A percentile compares a stretch with the other conserved stretches of the same genome.
Evolutionary conservation across 2,113 vertebrate species (phyloP).

Genomic region (Salvelinus alpinus): DNA sequence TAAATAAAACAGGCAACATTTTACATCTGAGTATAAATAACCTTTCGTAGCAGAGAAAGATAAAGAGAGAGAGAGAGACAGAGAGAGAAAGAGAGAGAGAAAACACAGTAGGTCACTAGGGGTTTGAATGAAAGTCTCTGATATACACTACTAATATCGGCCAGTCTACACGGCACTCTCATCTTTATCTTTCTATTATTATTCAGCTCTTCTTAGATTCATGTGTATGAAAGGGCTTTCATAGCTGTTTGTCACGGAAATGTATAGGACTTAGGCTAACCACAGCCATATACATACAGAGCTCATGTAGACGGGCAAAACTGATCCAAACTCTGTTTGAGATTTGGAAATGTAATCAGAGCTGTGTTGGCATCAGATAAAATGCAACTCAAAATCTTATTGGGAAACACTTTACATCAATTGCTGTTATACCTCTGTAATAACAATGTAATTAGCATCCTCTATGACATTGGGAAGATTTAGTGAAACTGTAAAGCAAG

Average conservation of each 20-base stretch:
- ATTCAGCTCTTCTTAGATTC: background rate
- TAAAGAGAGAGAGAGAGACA: background rate
- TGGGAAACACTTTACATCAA: too few species aligned
- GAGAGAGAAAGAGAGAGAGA: constrained; percentile 2
- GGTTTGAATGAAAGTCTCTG: background rate
- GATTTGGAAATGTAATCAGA: too few species aligned
- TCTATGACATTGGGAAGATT: too few species aligned
- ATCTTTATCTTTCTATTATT: background rate
- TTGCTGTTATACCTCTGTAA: too few species aligned
- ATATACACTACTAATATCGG: background rate
- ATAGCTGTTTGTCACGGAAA: background rate
- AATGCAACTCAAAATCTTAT: too few species aligned
- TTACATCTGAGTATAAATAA: constrained; percentile 44
- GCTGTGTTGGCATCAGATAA: too few species aligned
- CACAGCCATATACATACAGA: too few species aligned
- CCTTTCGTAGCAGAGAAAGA: constrained; percentile 24
- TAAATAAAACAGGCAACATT: constrained; percentile 67
- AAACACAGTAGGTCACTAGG: constrained; percentile 1
- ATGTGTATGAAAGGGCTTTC: background rate
- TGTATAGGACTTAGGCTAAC: too few species aligned
- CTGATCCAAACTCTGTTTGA: too few species aligned
- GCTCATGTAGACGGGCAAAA: too few species aligned
- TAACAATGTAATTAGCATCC: too few species aligned
- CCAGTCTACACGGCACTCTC: background rate
- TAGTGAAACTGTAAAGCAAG: background rate